Base-by-base conservation (phyloP, 1,140 invertebrate genomes). In the Caenorhabditis brenneri region DNA sequence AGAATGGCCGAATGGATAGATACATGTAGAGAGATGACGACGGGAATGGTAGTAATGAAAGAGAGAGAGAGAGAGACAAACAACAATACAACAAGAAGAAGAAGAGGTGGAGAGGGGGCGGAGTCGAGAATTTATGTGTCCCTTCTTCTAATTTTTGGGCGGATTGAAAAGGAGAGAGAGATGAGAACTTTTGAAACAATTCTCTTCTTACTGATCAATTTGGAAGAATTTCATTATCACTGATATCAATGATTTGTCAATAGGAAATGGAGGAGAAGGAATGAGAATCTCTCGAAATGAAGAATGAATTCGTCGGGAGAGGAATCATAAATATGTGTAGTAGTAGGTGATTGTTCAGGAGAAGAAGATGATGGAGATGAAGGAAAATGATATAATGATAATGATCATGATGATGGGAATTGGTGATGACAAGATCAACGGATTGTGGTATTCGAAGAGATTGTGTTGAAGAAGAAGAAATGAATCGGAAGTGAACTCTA, bases 281-380 rank as follows among this genome's bases (percentile, higher is more conserved):
- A 7, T 29, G 24, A 12, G 36, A 65, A 36, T 51, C 49, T n/a
- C 15, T 51, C 49, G 49, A n/a, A 46, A 16, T 12, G 16, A 46
- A 19, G 49, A n/a, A n/a, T 16, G n/a, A 51, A 51, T 51, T 16
- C n/a, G 49, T 51, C 49, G 49, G 2, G 53, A 55, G 22, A 19
- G 53, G 65, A 74, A 74, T 74, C 65, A 74, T 74, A 74, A 74
- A 74, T 74, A 74, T 74, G 65, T 74, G 65, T 74, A 74, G 65
- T 42, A 42, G 65, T n/a, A n/a, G n/a, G n/a, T 74, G 65, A 74
- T 42, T 74, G 36, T 22, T 22, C 33, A 42, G 33, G 19, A 46
- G 65, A 36, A 4, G 33, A 65, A 19, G 33, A 15, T 65, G 29
- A 36, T 65, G 33, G 65, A 15, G 15, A n/a, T n/a, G 48, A 51